Base-by-base conservation (phyloP, 2,113 vertebrate species). In the Marmota flaviventris region DNA sequence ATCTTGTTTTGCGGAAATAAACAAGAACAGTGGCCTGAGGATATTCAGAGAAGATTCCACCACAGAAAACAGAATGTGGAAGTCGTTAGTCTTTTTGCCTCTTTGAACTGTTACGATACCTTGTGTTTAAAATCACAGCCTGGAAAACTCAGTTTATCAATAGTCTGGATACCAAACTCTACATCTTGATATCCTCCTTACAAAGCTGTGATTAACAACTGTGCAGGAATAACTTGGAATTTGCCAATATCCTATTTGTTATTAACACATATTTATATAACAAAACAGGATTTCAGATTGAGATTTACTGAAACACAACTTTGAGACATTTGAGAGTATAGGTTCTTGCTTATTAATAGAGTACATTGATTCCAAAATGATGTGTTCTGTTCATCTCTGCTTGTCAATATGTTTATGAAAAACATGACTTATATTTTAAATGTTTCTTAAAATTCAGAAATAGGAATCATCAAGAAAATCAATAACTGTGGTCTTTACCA, bases 1-100 rank as follows among this genome's bases (percentile, higher is more conserved):
- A 95, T 95, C 94, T 88, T 70, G 76, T 94, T 98, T 90, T 95
- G 87, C 17, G 93, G 93, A 97, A 95, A 94, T 92, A 97, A 97
- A 87, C 84, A 93, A 81, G 91, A 97, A 87, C 45, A 82, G 79
- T 91, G 95, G 89, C 97, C 92, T 93, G 86, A n/a, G 93, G 93
- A 94, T 92, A 96, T 97, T 93, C 83, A 85, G 84, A 67, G 39
- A 94, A 95, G 76, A 98, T 94, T 97, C 96, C 92, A 94, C 25
- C 27, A 89, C 70, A 90, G 92, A 93, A 94, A 96, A 95, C 84
- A 92, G 91, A 96, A 95, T 93, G 96, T 90, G 87, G 78, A 92
- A 94, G 22, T 92, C 92, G 96, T 94, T 95, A 97, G 96, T 53
- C 67, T 94, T 97, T 97, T 97, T 97, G 69, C 25, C 29, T 96